Evolutionary conservation across 2,113 vertebrate genomes (phyloP), one percentile per base, ranked within the genome.

Genomic region (Mola mola): DNA sequence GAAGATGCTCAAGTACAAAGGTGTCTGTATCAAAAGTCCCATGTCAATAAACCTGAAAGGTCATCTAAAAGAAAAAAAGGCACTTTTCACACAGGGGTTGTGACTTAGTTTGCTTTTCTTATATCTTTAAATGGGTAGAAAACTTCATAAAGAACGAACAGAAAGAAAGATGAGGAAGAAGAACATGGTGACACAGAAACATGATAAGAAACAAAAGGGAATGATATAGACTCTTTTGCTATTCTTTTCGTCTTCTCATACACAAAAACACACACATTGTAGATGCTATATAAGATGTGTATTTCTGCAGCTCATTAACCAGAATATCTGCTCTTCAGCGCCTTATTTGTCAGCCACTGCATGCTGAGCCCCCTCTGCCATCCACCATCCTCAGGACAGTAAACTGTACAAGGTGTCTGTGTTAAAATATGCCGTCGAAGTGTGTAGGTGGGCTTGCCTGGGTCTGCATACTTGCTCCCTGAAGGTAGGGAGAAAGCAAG

Each of bases 251-350:
- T 24, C 40, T 43, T 40, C 21, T 42, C 24, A 8, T 34, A 66
- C 36, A 11, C 8, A 29, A 17, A 19, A 3, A 37, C 21, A 36
- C 22, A 25, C 19, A 43, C 42, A 57, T 31, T 24, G 16, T 1
- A 53, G 56, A 46, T 68, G 21, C 57, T 21, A 40, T 51, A 60
- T 48, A 42, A 76, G 60, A 67, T 49, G 56, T 63, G 58, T 31
- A 41, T 81, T 46, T 70, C 65, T 51, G 73, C 53, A 59, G 79
- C 82, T 87, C 79, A 46, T 87, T 87, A 87, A 78, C 70, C 42
- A 66, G 56, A 78, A 76, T 58, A 74, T 66, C 53, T 62, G 26
- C 71, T 79, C 50, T 44, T 50, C 60, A 49, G 36, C 2, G 48
- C 50, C 55, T 81, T 79, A 69, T 81, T 77, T 73, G 72, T 61